Percentiles rank a stretch among this genome's conserved stretches.
These are phyloP conservation scores for Blastobasis adustella DNA, from an alignment of 2,888 invertebrate genomes.

Conservation along the genomic window DNA sequence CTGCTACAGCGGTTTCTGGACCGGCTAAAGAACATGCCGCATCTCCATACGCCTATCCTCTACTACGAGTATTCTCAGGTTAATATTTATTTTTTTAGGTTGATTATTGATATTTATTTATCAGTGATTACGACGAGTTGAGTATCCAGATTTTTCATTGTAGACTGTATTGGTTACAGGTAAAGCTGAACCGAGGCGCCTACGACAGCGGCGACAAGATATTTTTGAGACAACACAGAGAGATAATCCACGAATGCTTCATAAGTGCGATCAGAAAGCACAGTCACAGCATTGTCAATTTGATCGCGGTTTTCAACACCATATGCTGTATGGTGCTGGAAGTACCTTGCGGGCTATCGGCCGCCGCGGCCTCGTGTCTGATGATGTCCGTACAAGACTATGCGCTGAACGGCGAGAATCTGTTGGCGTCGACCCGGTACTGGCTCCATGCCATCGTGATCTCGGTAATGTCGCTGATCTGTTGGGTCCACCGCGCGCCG, in stretches of 20 bases:
- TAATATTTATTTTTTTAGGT: no score
- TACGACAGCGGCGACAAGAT: constrained; percentile 60
- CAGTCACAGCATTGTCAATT: constrained; percentile 52
- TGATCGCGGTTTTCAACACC: constrained; percentile 70
- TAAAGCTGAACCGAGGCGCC: constrained; percentile 21
- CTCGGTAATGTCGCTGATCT: constrained; percentile 75
- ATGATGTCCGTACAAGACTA: constrained; percentile 77
- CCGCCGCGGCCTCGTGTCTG: constrained; percentile 73
- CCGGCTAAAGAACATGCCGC: constrained; percentile 58
- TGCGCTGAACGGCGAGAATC: constrained; percentile 47
- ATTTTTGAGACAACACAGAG: constrained; percentile 66
- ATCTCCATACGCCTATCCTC: constrained; percentile 68
- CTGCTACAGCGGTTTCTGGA: constrained; percentile 74
- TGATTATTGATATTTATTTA: no score
- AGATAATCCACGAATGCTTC: constrained; percentile 54
- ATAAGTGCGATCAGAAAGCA: constrained; percentile 58
- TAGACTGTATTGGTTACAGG: not conserved
- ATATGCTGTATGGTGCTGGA: constrained; percentile 73
- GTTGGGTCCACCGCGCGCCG: constrained; percentile 76
- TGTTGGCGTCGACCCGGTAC: constrained; percentile 47
- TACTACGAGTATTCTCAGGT: constrained; percentile 53
- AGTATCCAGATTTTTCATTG: no score
- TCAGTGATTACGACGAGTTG: no score
- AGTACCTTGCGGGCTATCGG: constrained; percentile 77
- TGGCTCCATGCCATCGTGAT: constrained; percentile 76